phyloP scores from a whole-genome alignment of 2,888 invertebrate genomes.

The Empis stercorea region DNA sequence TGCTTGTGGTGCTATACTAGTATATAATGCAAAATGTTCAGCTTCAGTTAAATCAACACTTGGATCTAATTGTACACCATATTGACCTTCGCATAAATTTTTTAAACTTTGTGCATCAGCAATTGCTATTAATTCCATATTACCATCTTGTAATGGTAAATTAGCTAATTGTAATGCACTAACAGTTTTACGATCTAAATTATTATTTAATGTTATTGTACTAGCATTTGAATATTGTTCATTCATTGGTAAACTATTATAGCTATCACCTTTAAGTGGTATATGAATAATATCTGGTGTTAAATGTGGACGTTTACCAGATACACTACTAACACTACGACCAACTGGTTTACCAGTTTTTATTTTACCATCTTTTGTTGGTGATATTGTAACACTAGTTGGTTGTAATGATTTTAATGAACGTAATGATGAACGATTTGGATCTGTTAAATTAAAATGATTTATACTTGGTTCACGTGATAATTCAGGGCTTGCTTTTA shows the following conservation, averaged over 20 bases:
- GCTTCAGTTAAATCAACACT: conserved; percentile 69
- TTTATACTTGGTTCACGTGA: conserved; percentile 30
- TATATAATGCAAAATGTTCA: conserved; percentile 78
- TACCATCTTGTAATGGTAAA: conserved; percentile 36
- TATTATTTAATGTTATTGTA: conserved; percentile 30
- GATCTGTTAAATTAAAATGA: conserved; percentile 26
- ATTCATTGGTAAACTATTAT: conserved; percentile 39
- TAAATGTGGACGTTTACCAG: conserved; percentile 44
- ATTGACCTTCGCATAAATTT: conserved; percentile 35
- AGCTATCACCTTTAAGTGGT: conserved; percentile 48
- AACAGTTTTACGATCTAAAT: conserved; percentile 33
- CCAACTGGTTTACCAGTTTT: conserved; percentile 40
- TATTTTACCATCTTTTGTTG: conserved; percentile 33
- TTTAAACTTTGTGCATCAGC: conserved; percentile 35
- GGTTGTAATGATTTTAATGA: conserved; percentile 27
- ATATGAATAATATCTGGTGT: conserved; percentile 52
- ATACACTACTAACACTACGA: conserved; percentile 47
- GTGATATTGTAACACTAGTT: conserved; percentile 28
- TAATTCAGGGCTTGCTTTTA: conserved; percentile 14
- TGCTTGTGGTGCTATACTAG: conserved; percentile 73
- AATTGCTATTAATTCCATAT: conserved; percentile 46
- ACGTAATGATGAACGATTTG: conserved; percentile 26
- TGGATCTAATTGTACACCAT: conserved; percentile 34
- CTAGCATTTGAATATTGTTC: conserved; percentile 36
- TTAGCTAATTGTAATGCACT: conserved; percentile 36